phyloP scores from a whole-genome alignment of 2,113 vertebrate genomes.

The Oryzias javanicus region DNA sequence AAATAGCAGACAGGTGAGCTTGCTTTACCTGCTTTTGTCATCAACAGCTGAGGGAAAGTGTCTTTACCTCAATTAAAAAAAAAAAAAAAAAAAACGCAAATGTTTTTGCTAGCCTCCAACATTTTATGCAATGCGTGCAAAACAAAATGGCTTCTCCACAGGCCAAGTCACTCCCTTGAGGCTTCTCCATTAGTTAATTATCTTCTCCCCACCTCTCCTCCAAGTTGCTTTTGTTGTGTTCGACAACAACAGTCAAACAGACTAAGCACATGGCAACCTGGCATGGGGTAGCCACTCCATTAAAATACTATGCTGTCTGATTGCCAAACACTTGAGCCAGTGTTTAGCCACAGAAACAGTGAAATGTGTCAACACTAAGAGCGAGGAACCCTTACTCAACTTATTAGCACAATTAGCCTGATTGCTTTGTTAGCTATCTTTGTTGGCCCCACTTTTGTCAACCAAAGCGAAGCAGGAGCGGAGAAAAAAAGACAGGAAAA shows the following conservation, averaged over 20 bases:
- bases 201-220: slow-evolving; percentile 48
- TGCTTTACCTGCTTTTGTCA: slow-evolving; percentile 18
- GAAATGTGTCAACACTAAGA: slow-evolving; percentile 77
- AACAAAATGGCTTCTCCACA: slow-evolving; percentile 34
- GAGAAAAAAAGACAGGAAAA: slow-evolving; percentile 35
- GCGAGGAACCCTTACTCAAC: slow-evolving; percentile 72
- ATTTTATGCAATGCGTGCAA: neutral
- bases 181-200: slow-evolving; percentile 61
- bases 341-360: slow-evolving; percentile 78
- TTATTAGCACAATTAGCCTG: slow-evolving; percentile 80
- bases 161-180: slow-evolving; percentile 30
- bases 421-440: slow-evolving; percentile 75
- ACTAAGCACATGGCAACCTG: slow-evolving; percentile 66
- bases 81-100: neutral
- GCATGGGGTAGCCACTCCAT: slow-evolving; percentile 68
- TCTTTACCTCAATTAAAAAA: neutral
- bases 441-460: slow-evolving; percentile 72
- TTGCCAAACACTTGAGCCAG: slow-evolving; percentile 76
- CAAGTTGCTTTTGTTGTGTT: slow-evolving; percentile 60
- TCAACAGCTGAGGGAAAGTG: slow-evolving; percentile 21
- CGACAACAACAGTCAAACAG: slow-evolving; percentile 50
- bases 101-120: neutral
- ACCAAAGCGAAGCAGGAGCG: slow-evolving; percentile 33
- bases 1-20: slow-evolving; percentile 60
- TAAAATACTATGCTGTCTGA: slow-evolving; percentile 58